phyloP scores from a whole-genome alignment of 2,113 vertebrate genomes.

The Cebidichthys violaceus region DNA sequence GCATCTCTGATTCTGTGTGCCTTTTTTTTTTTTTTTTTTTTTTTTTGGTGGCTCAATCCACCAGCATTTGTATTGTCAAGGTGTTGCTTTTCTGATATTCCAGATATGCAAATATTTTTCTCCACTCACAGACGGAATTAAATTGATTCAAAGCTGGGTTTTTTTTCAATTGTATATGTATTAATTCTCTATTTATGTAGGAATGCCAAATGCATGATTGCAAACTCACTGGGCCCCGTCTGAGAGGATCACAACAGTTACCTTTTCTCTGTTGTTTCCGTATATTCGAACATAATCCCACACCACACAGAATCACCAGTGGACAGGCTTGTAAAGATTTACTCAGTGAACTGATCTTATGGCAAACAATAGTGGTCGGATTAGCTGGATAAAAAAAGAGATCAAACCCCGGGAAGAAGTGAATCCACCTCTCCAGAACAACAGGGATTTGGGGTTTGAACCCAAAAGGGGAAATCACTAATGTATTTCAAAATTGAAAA shows the following conservation, averaged over 20 bases:
- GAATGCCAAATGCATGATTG: not conserved
- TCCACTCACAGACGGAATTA: not conserved
- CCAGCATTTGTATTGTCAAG: conserved; percentile 11
- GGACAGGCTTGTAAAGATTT: conserved; percentile 70
- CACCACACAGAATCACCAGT: conserved; percentile 70
- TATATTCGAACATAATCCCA: conserved; percentile 68
- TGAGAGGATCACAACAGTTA: conserved; percentile 55
- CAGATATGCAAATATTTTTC: conserved; percentile 4
- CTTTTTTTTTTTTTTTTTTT: not conserved
- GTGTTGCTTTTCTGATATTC: conserved; percentile 12
- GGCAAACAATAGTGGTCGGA: conserved; percentile 63
- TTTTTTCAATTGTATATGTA: conserved; percentile 9
- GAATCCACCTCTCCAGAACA: conserved; percentile 60
- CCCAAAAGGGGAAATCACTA: conserved; percentile 22
- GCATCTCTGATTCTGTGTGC: conserved; percentile 28
- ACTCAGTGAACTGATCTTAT: conserved; percentile 67
- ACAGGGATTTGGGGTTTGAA: conserved; percentile 55
- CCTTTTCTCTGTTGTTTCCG: conserved; percentile 30
- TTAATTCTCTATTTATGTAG: conserved; percentile 4
- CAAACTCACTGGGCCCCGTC: conserved; percentile 17
- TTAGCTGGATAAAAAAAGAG: conserved; percentile 61
- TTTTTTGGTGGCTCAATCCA: conserved; percentile 27
- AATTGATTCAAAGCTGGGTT: conserved; percentile 37
- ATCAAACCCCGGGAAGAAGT: conserved; percentile 46
- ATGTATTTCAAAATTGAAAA: conserved; percentile 55